Percentiles rank a stretch among this genome's conserved stretches.
These are phyloP conservation scores for Tenualosa thibaudeaui DNA, from an alignment of 2,797 vertebrate species.

Conservation along the genomic window DNA sequence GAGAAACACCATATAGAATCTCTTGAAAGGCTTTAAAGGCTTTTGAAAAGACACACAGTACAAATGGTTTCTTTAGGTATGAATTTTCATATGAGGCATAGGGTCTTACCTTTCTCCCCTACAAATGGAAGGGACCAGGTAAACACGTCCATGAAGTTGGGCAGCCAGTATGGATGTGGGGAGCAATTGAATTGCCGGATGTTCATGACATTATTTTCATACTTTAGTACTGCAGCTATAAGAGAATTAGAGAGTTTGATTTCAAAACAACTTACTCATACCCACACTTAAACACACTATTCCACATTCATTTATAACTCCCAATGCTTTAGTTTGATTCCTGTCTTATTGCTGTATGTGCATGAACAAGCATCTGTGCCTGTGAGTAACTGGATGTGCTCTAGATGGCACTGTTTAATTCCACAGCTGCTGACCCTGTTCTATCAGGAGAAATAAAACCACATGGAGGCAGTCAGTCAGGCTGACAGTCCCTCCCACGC, in stretches of 20 bases:
- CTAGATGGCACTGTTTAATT: constrained; percentile 68
- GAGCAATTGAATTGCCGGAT: constrained; percentile 92
- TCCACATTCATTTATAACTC: not conserved
- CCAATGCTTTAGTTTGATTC: not conserved
- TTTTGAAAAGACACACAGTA: no score
- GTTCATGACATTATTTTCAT: constrained; percentile 92
- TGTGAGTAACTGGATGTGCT: constrained; percentile 33
- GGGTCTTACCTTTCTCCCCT: constrained; percentile 84
- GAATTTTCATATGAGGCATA: not conserved
- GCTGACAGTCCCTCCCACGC: constrained; percentile 72
- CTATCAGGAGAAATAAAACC: constrained; percentile 73
- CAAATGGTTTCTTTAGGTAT: not conserved
- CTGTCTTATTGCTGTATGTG: not conserved
- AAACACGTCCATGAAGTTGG: constrained; percentile 92
- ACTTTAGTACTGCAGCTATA: constrained; percentile 88
- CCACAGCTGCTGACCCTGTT: constrained; percentile 69
- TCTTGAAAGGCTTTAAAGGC: no score
- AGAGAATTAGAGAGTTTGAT: not conserved
- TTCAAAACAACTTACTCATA: not conserved
- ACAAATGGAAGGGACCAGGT: constrained; percentile 91
- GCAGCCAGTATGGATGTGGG: constrained; percentile 89
- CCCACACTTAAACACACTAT: not conserved
- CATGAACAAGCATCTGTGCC: not conserved
- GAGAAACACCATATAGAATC: no score
- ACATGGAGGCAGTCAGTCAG: constrained; percentile 72